Base-by-base conservation (phyloP, 2,888 invertebrate genomes). In the Apodemia zela region DNA sequence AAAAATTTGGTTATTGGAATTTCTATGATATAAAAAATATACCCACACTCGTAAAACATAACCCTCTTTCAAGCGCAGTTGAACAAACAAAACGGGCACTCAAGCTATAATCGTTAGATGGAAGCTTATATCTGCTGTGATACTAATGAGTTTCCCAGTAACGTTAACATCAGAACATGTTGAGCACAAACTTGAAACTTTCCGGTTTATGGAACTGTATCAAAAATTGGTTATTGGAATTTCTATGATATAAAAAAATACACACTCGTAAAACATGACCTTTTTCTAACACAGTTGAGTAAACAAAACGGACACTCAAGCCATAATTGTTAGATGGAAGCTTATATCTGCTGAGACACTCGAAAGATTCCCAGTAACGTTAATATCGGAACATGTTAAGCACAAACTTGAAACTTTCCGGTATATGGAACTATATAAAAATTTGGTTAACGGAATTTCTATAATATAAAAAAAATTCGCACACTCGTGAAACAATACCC, bases 321-420 rank as follows among this genome's bases (percentile, higher is more conserved):
- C 38, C 38, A 42, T 38, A 63, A 58, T 33, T 38, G 59, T 51
- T 33, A 18, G 25, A 15, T 2, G 7, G 17, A 35, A 61, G 61
- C 54, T 61, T 61, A 33, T 61, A 51, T 61, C 59, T 59, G 59
- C 63, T 59, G 15, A 54, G 25, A 54, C 63, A 62, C 69, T 70
- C 70, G 61, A 67, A 71, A 71, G 68, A 70, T 71, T 66, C 49
- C 67, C 64, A 67, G 72, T 71, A 72, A 65, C 72, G 67, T 68
- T 71, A 54, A 54, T 54, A 54, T 71, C 67, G 67, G 63, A 54
- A 66, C 63, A 66, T 62, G 65, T 63, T 68, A 64, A 45, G 66
- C 67, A 65, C 69, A 54, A 68, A 64, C 72, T 66, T 54, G 67
- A 63, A 68, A 68, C 64, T 63, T 66, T 51, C 65, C 65, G 64